Percentiles rank a stretch among this genome's conserved stretches.
These are phyloP conservation scores for Diabrotica virgifera DNA, from an alignment of 1,140 invertebrate species.

Conservation along the genomic window DNA sequence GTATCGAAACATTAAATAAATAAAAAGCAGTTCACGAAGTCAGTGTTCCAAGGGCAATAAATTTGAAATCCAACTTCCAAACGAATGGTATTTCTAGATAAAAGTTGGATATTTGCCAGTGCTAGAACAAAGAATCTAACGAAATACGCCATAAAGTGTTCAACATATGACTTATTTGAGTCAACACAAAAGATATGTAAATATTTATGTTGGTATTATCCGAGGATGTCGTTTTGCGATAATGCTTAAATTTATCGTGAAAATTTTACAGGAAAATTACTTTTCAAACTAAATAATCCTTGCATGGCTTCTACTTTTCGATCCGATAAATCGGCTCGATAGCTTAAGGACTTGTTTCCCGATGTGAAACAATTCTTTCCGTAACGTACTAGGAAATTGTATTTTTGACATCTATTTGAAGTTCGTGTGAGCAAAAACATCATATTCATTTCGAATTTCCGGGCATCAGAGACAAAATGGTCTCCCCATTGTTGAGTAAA, in stretches of 20 bases:
- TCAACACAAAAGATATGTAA: slow-evolving; percentile 1
- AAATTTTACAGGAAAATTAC: not conserved
- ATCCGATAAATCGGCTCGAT: too few species aligned
- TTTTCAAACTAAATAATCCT: not conserved
- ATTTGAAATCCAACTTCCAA: not conserved
- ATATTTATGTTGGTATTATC: slow-evolving; percentile 3
- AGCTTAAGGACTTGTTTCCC: too few species aligned
- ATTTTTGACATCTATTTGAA: too few species aligned
- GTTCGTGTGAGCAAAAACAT: too few species aligned
- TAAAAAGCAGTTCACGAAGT: not conserved
- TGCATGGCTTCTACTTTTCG: too few species aligned
- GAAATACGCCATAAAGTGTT: not conserved
- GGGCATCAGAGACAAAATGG: too few species aligned
- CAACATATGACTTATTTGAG: slow-evolving; percentile 1
- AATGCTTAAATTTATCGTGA: not conserved
- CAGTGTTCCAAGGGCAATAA: not conserved
- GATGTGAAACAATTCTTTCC: too few species aligned
- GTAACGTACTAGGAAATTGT: too few species aligned
- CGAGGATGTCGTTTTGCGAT: not conserved
- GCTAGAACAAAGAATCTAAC: not conserved
- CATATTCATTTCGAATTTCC: too few species aligned
- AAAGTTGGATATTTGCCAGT: slow-evolving; percentile 2
- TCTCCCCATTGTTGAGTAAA: too few species aligned
- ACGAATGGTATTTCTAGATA: not conserved
- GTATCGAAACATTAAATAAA: not conserved